Percentiles rank a stretch among this genome's conserved stretches.
phyloP scores from a whole-genome alignment of 2,113 vertebrate genomes.

The Xiphophorus hellerii region DNA sequence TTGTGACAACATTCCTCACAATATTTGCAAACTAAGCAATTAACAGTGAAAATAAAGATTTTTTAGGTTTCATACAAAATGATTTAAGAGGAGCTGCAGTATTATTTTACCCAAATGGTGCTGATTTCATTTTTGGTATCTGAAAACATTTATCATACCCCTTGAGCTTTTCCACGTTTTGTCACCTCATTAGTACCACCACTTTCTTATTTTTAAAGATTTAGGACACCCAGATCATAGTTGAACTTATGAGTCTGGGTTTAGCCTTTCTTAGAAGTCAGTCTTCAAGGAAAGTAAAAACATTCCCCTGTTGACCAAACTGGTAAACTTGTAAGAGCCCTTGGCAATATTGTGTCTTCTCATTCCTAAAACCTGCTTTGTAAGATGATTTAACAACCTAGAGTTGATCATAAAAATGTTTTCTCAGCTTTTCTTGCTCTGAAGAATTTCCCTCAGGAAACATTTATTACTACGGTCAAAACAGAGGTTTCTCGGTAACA shows the following conservation, averaged over 20 bases:
- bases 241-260: neutral
- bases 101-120: neutral
- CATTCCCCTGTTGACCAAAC: constrained; percentile 6
- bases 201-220: neutral
- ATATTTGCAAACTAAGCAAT: neutral
- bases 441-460: constrained; percentile 10
- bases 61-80: neutral
- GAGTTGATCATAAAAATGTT: constrained; percentile 29
- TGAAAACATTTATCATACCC: no score
- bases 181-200: no score
- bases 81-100: neutral
- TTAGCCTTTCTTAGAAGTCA: constrained; percentile 16
- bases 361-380: constrained; percentile 13
- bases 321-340: constrained; percentile 8
- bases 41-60: neutral
- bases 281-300: constrained; percentile 18
- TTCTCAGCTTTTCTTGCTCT: neutral
- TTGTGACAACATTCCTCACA: neutral
- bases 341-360: constrained; percentile 19
- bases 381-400: constrained; percentile 9
- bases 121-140: no score
- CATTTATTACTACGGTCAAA: neutral
- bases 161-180: no score
- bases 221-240: neutral
- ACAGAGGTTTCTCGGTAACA: constrained; percentile 8